Evolutionary conservation across 1,140 invertebrate genomes (phyloP).

Genomic region (Phocides pigmalion): DNA sequence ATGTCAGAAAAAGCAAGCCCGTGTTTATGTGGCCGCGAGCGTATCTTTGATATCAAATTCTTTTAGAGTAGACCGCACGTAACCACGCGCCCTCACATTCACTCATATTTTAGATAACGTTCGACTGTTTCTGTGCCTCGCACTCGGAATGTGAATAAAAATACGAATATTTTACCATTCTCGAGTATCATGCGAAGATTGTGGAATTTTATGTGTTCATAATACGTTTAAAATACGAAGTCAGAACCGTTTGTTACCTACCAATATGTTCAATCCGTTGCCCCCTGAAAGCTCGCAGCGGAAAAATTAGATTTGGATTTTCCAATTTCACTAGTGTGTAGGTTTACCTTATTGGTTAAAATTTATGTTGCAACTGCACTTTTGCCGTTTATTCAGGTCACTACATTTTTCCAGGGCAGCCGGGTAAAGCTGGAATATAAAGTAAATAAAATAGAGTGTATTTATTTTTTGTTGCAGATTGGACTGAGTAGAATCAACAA

Average conservation of each 20-base stretch:
- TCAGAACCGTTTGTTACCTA: conserved; percentile 25
- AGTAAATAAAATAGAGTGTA: conserved; percentile 24
- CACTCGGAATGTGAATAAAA: conserved; percentile 63
- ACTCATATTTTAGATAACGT: conserved; percentile 77
- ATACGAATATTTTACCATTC: conserved; percentile 61
- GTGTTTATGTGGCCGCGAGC: conserved; percentile 44
- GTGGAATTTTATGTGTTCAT: conserved; percentile 46
- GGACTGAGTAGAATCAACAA: conserved; percentile 17
- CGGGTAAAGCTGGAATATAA: conserved; percentile 7
- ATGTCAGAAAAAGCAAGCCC: conserved; percentile 5
- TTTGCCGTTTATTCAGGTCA: conserved; percentile 31
- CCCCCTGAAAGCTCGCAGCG: conserved; percentile 18
- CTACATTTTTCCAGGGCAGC: conserved; percentile 32
- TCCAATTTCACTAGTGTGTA: conserved; percentile 34
- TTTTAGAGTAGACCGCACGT: conserved; percentile 72
- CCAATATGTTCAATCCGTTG: conserved; percentile 26
- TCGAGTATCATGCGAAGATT: conserved; percentile 42
- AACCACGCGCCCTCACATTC: conserved; percentile 52
- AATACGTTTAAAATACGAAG: conserved; percentile 33
- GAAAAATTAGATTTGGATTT: conserved; percentile 35
- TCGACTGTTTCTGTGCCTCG: conserved; percentile 59
- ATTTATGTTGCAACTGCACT: conserved; percentile 32
- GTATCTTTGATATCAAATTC: conserved; percentile 78
- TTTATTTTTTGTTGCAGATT: conserved; percentile 34
- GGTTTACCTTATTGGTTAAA: conserved; percentile 35